Base-by-base conservation (phyloP, 2,888 invertebrate genomes). In the Tetranychus truncatus region DNA sequence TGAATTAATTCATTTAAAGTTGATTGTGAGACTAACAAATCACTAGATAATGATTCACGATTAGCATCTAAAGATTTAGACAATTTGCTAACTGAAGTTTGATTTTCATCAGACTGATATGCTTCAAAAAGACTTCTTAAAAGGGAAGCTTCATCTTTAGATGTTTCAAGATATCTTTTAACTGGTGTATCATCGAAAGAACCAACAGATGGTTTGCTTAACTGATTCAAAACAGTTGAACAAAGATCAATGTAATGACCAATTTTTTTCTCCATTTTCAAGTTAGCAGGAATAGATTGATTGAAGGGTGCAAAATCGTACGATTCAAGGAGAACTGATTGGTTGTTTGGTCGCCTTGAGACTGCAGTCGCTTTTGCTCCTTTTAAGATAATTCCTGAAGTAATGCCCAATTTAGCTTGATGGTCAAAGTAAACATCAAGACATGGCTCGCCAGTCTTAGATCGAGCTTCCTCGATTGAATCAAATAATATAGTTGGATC, bases 371-470 rank as follows among this genome's bases (percentile, higher is more conserved):
- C 73, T 21, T 66, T 73, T 11, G 45, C n/a, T 15, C 73, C 73
- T 65, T 46, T 65, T 8, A 73, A 5, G 65, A 73, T 34, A 6
- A 73, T 20, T 45, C 73, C 73, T 7, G 18, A n/a, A 21, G 73
- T 65, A 15, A 20, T 21, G 5, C 73, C 73, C 9, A 73, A 18
- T 9, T 34, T 20, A 11, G 21, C 65, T 20, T 73, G 15, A 34
- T 20, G 55, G 34, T 73, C 65, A 15, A 65, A 73, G 24, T 73
- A 55, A 65, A 73, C 73, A 65, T 73, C 66, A 15, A 73, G 5
- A 46, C 9, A 65, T 20, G 20, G 9, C 20, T 73, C 65, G 45
- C 44, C 72, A 6, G 11, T 15, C 45, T 45, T 20, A 24, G n/a
- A 11, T 45, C n/a, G 11, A 8, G 15, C 11, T 5, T 46, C 34